phyloP scores from a whole-genome alignment of 2,113 vertebrate species.

The Grammomys surdaster region DNA sequence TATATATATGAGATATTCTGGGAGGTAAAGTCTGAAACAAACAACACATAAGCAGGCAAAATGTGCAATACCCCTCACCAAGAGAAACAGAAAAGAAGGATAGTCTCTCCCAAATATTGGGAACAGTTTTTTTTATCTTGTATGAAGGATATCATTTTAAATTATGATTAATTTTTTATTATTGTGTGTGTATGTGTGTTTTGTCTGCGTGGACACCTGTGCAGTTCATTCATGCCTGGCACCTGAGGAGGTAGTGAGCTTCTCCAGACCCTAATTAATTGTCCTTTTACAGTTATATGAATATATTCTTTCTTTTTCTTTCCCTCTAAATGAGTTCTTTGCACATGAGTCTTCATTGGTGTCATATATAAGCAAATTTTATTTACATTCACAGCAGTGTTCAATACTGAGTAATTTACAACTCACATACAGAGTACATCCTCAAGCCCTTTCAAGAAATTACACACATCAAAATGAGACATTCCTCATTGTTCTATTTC shows the following conservation, averaged over 20 bases:
- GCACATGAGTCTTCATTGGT: neutral
- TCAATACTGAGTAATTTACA: neutral
- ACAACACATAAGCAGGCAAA: neutral
- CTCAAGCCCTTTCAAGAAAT: neutral
- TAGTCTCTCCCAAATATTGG: neutral
- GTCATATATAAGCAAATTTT: neutral
- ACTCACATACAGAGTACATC: neutral
- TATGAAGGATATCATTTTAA: neutral
- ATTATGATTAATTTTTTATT: neutral
- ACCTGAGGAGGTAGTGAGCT: neutral
- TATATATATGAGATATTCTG: neutral
- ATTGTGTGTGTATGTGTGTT: neutral
- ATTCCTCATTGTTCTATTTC: neutral
- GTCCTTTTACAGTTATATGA: neutral
- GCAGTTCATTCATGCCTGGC: accelerated
- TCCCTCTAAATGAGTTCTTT: neutral
- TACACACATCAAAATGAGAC: neutral
- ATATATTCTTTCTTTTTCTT: neutral
- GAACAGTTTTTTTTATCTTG: neutral
- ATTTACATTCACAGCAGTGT: neutral
- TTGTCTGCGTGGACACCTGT: neutral
- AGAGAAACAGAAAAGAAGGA: neutral
- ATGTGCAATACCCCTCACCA: too few species aligned
- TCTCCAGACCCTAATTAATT: neutral
- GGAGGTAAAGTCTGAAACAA: neutral